Conservation (phyloP, 2,797 vertebrate species). For the Merluccius polli region DNA sequence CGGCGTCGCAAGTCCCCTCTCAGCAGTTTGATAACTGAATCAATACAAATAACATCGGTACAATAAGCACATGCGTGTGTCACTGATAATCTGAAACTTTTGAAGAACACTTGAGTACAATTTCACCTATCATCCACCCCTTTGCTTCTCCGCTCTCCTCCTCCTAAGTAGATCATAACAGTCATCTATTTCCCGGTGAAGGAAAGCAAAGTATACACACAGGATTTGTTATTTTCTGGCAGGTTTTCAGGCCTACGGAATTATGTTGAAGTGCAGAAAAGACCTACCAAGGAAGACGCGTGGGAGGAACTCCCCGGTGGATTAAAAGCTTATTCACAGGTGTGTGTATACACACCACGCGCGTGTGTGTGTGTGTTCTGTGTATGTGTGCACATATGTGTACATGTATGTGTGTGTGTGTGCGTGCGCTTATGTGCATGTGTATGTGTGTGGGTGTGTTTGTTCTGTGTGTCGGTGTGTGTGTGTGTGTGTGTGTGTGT, state of each 20-base stretch:
- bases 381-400: background rate
- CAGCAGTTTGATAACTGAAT: no score
- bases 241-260: slow-evolving; percentile 35
- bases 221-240: slow-evolving; percentile 22
- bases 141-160: background rate
- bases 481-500: slow-evolving; percentile 16
- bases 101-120: no score
- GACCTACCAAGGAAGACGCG: slow-evolving; percentile 13
- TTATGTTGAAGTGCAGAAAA: slow-evolving; percentile 38
- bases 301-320: slow-evolving; percentile 24
- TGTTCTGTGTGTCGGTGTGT: slow-evolving; percentile 12
- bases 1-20: no score
- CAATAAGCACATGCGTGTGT: no score
- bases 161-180: slow-evolving; percentile 25
- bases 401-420: background rate
- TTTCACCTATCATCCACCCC: background rate
- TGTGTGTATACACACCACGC: no score
- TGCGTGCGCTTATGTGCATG: background rate
- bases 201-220: slow-evolving; percentile 28
- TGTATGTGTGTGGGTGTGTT: slow-evolving; percentile 6
- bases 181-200: slow-evolving; percentile 8
- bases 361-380: background rate
- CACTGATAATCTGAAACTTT: no score
- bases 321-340: slow-evolving; percentile 27
- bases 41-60: no score